Conservation (phyloP, 2,113 vertebrate genomes). For the Syngnathus typhle region DNA sequence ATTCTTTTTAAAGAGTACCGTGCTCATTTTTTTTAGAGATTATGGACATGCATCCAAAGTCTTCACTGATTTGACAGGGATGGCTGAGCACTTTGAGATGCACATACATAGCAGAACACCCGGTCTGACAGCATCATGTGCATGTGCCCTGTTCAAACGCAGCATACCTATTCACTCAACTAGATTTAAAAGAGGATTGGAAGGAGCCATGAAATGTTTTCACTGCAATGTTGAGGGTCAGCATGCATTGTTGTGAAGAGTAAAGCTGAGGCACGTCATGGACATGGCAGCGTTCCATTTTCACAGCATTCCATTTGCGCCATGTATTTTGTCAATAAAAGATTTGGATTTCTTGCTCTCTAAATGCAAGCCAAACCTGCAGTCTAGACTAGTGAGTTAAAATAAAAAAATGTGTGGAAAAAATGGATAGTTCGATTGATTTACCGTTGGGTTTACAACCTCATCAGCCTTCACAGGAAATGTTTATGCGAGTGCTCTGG, state of each 20-base stretch:
- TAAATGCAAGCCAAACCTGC: slow-evolving; percentile 23
- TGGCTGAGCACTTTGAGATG: slow-evolving; percentile 21
- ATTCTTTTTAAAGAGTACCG: background rate
- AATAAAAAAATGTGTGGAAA: slow-evolving; percentile 18
- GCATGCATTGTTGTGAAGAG: slow-evolving; percentile 28
- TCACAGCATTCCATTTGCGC: slow-evolving; percentile 41
- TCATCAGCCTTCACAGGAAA: slow-evolving; percentile 16
- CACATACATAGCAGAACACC: slow-evolving; percentile 41
- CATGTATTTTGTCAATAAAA: slow-evolving; percentile 47
- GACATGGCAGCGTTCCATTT: slow-evolving; percentile 41
- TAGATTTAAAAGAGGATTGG: slow-evolving; percentile 49
- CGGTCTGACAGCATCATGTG: slow-evolving; percentile 44
- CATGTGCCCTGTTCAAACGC: slow-evolving; percentile 39
- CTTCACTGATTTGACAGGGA: slow-evolving; percentile 22
- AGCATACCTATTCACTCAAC: slow-evolving; percentile 51
- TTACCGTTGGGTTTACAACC: background rate
- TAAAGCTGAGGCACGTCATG: slow-evolving; percentile 47
- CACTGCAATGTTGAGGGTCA: slow-evolving; percentile 32
- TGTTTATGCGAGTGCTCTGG: background rate
- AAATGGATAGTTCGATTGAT: slow-evolving; percentile 8
- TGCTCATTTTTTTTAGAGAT: slow-evolving; percentile 20
- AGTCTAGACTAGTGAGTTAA: slow-evolving; percentile 7
- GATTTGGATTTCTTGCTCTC: slow-evolving; percentile 40
- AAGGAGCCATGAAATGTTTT: slow-evolving; percentile 54
- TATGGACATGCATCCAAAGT: slow-evolving; percentile 40